Evolutionary conservation across 1,140 invertebrate species (phyloP).

Genomic region (Aphaenogaster ashmeadi): DNA sequence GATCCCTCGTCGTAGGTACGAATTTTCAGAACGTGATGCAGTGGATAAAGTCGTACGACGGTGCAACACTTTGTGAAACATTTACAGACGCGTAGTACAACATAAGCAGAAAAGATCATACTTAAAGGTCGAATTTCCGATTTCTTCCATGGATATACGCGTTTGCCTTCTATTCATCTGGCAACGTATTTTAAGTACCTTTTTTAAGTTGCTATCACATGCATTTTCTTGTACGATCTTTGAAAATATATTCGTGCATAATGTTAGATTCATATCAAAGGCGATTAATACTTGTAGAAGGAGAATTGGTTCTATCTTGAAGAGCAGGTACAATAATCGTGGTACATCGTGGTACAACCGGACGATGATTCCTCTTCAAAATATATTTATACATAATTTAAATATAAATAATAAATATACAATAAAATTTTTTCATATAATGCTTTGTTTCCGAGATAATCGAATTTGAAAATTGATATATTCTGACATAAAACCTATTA

Average conservation of each 20-base stretch:
- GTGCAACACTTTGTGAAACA: constrained; percentile 53
- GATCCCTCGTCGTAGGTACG: constrained; percentile 54
- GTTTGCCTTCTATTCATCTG: background rate
- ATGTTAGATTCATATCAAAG: background rate
- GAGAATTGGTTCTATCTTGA: background rate
- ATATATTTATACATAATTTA: no score
- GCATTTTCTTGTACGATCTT: background rate
- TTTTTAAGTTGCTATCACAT: background rate
- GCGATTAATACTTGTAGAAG: background rate
- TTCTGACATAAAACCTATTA: no score
- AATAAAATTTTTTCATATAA: no score
- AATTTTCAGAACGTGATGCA: constrained; percentile 70
- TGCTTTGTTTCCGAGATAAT: no score
- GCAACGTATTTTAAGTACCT: background rate
- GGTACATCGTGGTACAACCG: no score
- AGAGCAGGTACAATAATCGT: background rate
- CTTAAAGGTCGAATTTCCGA: constrained; percentile 57
- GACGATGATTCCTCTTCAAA: no score
- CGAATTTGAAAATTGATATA: no score
- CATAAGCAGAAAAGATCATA: constrained; percentile 42
- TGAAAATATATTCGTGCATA: background rate
- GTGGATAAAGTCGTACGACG: constrained; percentile 59
- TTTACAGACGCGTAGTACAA: constrained; percentile 47
- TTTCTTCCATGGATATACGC: background rate
- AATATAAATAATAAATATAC: no score